Percentiles rank a stretch among this genome's conserved stretches.
These are phyloP conservation scores for Vireo griseus DNA, from an alignment of 2,797 vertebrate species.

Conservation along the genomic window DNA sequence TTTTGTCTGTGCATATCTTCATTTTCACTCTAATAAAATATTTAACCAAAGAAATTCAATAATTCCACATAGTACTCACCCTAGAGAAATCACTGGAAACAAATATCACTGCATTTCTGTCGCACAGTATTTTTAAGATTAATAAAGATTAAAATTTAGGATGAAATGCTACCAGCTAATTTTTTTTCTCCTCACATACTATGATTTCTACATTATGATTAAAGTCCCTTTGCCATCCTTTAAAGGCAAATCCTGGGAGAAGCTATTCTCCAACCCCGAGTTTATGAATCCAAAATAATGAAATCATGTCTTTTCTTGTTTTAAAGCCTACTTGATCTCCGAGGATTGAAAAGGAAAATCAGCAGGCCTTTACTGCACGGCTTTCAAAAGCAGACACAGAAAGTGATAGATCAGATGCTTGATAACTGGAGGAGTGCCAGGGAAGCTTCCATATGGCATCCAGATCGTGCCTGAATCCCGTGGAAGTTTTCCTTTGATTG, in stretches of 20 bases:
- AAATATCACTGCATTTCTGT: background rate
- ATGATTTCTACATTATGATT: background rate
- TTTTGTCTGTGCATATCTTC: background rate
- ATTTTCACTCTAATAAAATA: background rate
- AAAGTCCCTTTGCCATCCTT: background rate
- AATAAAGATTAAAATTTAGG: background rate
- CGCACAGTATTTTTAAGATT: background rate
- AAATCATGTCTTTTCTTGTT: constrained; percentile 40
- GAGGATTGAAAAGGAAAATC: constrained; percentile 33
- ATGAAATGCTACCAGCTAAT: background rate
- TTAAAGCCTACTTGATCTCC: constrained; percentile 11
- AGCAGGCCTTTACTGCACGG: background rate
- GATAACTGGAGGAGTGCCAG: constrained; percentile 13
- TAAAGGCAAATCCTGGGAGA: background rate
- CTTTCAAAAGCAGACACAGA: background rate
- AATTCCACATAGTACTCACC: background rate
- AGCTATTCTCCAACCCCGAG: background rate
- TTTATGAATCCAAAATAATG: constrained; percentile 35
- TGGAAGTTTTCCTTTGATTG: constrained; percentile 1
- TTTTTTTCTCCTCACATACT: background rate
- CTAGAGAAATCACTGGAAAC: background rate
- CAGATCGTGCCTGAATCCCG: background rate
- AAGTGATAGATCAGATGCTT: background rate
- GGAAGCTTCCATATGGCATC: background rate
- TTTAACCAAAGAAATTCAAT: background rate